Evolutionary conservation across 2,113 vertebrate species (phyloP).

Genomic region (Deroptyus accipitrinus): DNA sequence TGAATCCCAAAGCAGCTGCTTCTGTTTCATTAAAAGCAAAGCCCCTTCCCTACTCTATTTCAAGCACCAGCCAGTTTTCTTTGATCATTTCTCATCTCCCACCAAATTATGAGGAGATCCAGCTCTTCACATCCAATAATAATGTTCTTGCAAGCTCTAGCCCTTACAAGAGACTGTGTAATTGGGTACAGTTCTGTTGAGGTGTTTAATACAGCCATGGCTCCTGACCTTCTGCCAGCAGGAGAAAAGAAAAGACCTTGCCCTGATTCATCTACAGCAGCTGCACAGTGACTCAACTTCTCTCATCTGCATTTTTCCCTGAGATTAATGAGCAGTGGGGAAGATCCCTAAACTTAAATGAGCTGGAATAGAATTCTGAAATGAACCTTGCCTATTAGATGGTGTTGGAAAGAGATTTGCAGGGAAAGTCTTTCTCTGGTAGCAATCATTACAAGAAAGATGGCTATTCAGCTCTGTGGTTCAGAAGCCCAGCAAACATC

Average conservation of each 20-base stretch:
- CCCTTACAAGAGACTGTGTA: neutral
- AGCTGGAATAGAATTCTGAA: slow-evolving; percentile 37
- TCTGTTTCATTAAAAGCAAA: slow-evolving; percentile 37
- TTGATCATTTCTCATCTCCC: slow-evolving; percentile 22
- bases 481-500: neutral
- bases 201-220: neutral
- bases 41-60: neutral
- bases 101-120: slow-evolving; percentile 5
- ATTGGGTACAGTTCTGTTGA: slow-evolving; percentile 18
- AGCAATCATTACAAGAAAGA: neutral
- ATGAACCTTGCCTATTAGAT: slow-evolving; percentile 31
- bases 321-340: slow-evolving; percentile 16
- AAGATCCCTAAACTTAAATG: slow-evolving; percentile 42
- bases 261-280: neutral
- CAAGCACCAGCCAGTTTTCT: neutral
- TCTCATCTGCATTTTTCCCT: slow-evolving; percentile 49
- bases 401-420: neutral
- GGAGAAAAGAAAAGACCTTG: slow-evolving; percentile 21
- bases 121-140: neutral
- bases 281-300: neutral
- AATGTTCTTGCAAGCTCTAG: neutral
- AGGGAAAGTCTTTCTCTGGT: neutral
- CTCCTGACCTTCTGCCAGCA: slow-evolving; percentile 60
- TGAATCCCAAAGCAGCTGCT: slow-evolving; percentile 13
- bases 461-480: neutral